Percentiles rank a stretch among this genome's conserved stretches.
Conservation (phyloP, 2,113 vertebrate species). For the Dromas ardeola region DNA sequence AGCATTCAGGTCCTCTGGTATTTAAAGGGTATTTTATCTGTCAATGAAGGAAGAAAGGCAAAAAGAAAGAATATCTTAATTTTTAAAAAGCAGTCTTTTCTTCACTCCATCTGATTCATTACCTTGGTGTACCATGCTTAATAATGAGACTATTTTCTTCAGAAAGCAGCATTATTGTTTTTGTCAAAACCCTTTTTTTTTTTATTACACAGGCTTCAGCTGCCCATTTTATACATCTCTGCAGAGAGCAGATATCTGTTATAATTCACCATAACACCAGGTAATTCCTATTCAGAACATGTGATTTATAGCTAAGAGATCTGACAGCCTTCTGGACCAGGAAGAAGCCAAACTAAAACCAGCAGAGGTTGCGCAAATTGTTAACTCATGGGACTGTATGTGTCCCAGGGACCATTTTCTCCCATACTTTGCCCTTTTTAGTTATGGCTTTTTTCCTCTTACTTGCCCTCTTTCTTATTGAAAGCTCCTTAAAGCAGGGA, state of each 20-base stretch:
- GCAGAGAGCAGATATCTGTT: background rate
- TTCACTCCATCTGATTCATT: background rate
- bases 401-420: background rate
- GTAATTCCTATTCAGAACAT: background rate
- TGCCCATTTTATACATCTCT: background rate
- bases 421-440: background rate
- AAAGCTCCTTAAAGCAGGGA: background rate
- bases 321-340: background rate
- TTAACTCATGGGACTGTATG: background rate
- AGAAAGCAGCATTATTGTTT: background rate
- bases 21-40: background rate
- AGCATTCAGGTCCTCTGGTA: background rate
- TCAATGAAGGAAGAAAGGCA: background rate
- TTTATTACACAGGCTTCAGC: background rate
- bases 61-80: background rate
- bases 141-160: background rate
- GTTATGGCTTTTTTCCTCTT: background rate
- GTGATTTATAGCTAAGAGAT: background rate
- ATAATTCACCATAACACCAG: background rate
- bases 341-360: background rate
- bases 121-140: background rate
- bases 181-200: background rate
- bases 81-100: background rate
- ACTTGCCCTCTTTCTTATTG: background rate
- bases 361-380: background rate